Conservation (phyloP, 2,113 vertebrate species). For the Cranoglanis bouderius region DNA sequence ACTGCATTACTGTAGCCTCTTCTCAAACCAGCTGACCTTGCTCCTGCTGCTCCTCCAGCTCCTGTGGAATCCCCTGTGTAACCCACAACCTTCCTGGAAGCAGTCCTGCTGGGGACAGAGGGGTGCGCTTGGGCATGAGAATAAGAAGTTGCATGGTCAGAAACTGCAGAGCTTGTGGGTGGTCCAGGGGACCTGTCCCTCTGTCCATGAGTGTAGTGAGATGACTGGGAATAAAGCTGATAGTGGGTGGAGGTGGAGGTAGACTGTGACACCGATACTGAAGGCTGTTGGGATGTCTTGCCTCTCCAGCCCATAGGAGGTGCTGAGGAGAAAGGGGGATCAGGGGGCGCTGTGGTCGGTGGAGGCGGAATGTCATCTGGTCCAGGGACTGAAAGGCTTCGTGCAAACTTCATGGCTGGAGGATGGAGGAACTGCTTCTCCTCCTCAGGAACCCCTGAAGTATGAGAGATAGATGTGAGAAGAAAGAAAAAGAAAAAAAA, state of each 20-base stretch:
- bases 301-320: conserved; percentile 76
- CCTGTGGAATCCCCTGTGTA: conserved; percentile 69
- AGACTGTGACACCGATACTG: conserved; percentile 73
- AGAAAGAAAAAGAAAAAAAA: neutral
- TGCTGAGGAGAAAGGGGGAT: conserved; percentile 85
- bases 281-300: conserved; percentile 74
- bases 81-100: conserved; percentile 70
- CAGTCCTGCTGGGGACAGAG: conserved; percentile 70
- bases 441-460: conserved; percentile 82
- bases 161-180: conserved; percentile 49
- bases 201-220: conserved; percentile 66
- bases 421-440: conserved; percentile 85
- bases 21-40: conserved; percentile 70
- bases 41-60: conserved; percentile 56
- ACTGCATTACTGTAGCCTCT: conserved; percentile 74
- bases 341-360: conserved; percentile 88
- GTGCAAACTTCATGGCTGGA: conserved; percentile 85
- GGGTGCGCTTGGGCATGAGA: conserved; percentile 70
- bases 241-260: conserved; percentile 76
- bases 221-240: conserved; percentile 73
- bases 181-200: conserved; percentile 68
- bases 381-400: conserved; percentile 88
- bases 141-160: conserved; percentile 63
- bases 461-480: conserved; percentile 25
- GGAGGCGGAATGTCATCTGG: conserved; percentile 91